phyloP scores from a whole-genome alignment of 2,113 vertebrate genomes.

The Cariama cristata region DNA sequence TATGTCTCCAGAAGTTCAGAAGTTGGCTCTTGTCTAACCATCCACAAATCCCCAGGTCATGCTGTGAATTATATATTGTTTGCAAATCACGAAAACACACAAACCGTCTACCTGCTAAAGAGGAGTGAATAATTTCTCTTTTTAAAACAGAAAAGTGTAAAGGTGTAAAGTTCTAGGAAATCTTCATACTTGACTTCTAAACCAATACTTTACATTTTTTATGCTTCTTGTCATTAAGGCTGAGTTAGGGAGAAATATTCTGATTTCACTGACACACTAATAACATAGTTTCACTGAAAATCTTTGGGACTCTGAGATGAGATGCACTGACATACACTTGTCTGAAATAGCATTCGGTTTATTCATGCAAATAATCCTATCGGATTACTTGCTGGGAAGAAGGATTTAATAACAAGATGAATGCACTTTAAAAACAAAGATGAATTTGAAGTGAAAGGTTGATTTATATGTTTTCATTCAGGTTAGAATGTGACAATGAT shows the following conservation, averaged over 20 bases:
- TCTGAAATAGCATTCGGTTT: background rate
- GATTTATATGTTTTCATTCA: slow-evolving; percentile 1
- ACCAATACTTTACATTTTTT: background rate
- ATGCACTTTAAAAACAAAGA: background rate
- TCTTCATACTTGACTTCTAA: background rate
- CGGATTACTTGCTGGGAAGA: background rate
- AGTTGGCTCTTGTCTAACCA: background rate
- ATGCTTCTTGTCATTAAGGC: background rate
- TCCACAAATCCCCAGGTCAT: background rate
- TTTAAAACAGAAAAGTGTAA: background rate
- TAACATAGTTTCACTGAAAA: background rate
- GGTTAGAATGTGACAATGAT: background rate
- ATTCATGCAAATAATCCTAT: slow-evolving; percentile 29
- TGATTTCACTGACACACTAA: background rate
- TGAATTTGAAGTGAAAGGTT: background rate
- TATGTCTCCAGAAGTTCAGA: background rate
- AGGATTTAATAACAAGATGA: slow-evolving; percentile 15
- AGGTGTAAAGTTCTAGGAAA: background rate
- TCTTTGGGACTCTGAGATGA: background rate
- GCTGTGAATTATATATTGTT: background rate
- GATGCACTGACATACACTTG: background rate
- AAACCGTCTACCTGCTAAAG: background rate
- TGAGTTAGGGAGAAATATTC: background rate
- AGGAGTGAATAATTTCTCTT: background rate
- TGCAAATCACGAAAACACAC: background rate